A percentile compares a stretch with the other conserved stretches of the same genome.
Conservation (phyloP, 1,140 invertebrate genomes). For the Hermatobates lingyangjiaoensis region DNA sequence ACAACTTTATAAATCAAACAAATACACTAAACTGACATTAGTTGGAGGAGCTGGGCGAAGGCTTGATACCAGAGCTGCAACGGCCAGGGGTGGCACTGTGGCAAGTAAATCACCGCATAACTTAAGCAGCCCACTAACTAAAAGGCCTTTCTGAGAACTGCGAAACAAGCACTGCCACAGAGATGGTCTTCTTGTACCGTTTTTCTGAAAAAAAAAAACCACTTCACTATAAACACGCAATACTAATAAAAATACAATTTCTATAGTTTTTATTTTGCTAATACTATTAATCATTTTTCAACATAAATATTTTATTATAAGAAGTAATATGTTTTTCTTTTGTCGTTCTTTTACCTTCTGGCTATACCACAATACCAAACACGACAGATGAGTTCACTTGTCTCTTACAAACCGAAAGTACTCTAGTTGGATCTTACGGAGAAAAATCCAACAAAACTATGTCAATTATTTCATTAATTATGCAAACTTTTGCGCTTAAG, state of each 20-base stretch:
- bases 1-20: conserved; percentile 43
- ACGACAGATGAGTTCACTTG: too few relatives aligned
- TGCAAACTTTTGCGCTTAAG: too few relatives aligned
- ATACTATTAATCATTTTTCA: neutral
- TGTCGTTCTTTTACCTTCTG: neutral
- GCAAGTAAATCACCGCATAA: conserved; percentile 55
- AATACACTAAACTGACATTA: too few relatives aligned
- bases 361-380: neutral
- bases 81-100: conserved; percentile 54
- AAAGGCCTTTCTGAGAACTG: conserved; percentile 50
- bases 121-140: conserved; percentile 50
- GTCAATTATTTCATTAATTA: too few relatives aligned
- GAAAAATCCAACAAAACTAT: too few relatives aligned
- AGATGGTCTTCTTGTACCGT: conserved; percentile 18
- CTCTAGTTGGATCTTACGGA: too few relatives aligned
- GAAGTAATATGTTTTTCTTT: neutral
- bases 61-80: conserved; percentile 56
- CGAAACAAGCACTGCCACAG: conserved; percentile 47
- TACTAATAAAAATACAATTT: neutral
- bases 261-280: neutral
- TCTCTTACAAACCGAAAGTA: too few relatives aligned
- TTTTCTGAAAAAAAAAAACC: conserved; percentile 7
- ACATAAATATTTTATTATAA: neutral
- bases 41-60: too few relatives aligned
- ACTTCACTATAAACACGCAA: neutral